phyloP scores from a whole-genome alignment of 2,797 vertebrate genomes.

The Neosalanx taihuensis region DNA sequence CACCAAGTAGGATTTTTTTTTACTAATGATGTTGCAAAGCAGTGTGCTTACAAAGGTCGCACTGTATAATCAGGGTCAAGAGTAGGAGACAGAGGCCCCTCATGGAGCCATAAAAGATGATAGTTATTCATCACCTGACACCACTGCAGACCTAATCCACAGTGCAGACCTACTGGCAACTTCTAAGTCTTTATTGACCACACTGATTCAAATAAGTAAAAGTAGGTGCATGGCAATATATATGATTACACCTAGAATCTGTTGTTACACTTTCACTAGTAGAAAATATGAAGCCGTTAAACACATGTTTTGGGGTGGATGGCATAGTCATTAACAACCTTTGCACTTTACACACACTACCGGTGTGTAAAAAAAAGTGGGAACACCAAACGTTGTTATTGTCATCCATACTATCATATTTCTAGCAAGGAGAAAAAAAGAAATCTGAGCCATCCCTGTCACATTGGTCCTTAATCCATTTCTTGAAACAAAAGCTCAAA shows the following conservation, averaged over 20 bases:
- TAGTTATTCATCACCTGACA: background rate
- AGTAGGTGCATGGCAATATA: no score
- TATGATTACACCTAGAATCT: no score
- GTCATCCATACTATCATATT: background rate
- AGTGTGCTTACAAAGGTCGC: background rate
- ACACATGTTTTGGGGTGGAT: no score
- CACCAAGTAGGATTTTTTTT: background rate
- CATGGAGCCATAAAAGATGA: background rate
- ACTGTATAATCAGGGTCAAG: background rate
- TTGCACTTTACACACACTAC: no score
- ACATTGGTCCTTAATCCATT: slow-evolving; percentile 21
- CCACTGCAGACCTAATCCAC: background rate
- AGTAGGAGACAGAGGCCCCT: background rate
- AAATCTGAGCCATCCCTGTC: slow-evolving; percentile 27
- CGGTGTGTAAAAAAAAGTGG: no score
- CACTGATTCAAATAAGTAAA: no score
- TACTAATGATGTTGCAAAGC: background rate
- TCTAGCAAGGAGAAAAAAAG: slow-evolving; percentile 44
- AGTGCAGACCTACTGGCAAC: no score
- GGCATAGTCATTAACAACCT: no score
- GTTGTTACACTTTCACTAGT: no score
- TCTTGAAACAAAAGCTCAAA: slow-evolving; percentile 33
- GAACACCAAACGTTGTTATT: background rate
- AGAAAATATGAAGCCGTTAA: no score
- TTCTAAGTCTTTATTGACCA: no score